Evolutionary conservation across 2,888 invertebrate genomes (phyloP).

Genomic region (Drosophila nigritarsus): DNA sequence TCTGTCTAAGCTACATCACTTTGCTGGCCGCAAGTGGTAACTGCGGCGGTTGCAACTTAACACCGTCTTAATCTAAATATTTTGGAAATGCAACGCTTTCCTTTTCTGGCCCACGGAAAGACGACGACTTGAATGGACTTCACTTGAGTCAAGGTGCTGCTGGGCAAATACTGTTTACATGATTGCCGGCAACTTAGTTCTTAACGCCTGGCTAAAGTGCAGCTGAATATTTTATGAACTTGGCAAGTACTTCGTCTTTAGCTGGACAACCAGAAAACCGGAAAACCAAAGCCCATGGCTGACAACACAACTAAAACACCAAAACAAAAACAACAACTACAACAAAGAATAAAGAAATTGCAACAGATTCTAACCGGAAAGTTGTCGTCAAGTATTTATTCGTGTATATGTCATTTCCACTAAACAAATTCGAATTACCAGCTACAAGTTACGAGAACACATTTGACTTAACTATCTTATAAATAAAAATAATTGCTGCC

Average conservation of each 20-base stretch:
- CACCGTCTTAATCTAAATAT: conserved; percentile 73
- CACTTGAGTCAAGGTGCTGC: conserved; percentile 59
- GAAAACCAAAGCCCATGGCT: conserved; percentile 50
- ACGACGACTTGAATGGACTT: conserved; percentile 19
- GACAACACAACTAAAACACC: conserved; percentile 41
- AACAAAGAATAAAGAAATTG: conserved; percentile 13
- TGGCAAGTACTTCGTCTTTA: conserved; percentile 73
- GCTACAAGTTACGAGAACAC: conserved; percentile 9
- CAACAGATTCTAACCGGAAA: conserved; percentile 36
- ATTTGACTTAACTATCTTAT: conserved; percentile 8
- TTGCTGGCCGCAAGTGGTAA: conserved; percentile 49
- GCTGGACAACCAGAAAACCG: conserved; percentile 42
- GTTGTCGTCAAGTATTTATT: conserved; percentile 51
- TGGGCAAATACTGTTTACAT: conserved; percentile 66
- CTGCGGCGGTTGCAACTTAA: conserved; percentile 64
- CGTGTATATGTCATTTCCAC: conserved; percentile 39
- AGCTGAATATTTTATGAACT: conserved; percentile 81
- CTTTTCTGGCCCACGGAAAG: conserved; percentile 29
- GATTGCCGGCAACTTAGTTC: conserved; percentile 74
- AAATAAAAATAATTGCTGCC: conserved; percentile 15
- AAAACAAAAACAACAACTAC: conserved; percentile 13
- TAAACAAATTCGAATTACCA: conserved; percentile 54
- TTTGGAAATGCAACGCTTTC: conserved; percentile 68
- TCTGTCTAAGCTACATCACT: conserved; percentile 50
- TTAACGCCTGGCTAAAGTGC: conserved; percentile 76